Percentiles rank a stretch among this genome's conserved stretches.
These are phyloP conservation scores for Lycorma delicatula DNA, from an alignment of 1,140 invertebrate genomes.

Conservation along the genomic window DNA sequence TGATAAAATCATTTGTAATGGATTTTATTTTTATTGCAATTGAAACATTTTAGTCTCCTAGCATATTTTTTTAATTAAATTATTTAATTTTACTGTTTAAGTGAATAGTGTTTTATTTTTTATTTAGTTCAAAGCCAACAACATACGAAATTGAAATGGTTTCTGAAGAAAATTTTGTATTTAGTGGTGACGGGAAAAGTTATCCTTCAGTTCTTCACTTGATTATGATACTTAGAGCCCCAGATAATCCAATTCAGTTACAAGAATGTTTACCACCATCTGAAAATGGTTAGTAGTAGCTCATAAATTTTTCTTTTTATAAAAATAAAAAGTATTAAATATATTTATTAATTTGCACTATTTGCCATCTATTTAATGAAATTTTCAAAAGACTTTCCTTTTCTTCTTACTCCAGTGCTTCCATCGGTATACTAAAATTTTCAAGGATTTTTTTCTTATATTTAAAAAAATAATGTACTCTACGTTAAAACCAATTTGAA, in stretches of 20 bases:
- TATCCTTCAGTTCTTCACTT: slow-evolving; percentile 55
- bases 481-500: too few relatives aligned
- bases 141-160: slow-evolving; percentile 56
- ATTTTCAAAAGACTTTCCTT: too few relatives aligned
- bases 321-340: not conserved
- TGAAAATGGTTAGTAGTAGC: slow-evolving; percentile 59
- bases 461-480: too few relatives aligned
- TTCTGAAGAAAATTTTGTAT: slow-evolving; percentile 39
- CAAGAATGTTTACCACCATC: slow-evolving; percentile 72
- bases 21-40: too few relatives aligned
- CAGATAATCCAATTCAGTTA: slow-evolving; percentile 47
- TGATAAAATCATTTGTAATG: too few relatives aligned
- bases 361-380: not conserved
- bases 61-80: too few relatives aligned
- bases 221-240: slow-evolving; percentile 48
- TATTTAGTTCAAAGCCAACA: slow-evolving; percentile 50
- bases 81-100: too few relatives aligned
- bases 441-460: too few relatives aligned
- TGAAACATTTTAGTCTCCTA: too few relatives aligned
- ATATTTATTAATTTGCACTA: not conserved
- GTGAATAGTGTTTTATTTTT: too few relatives aligned
- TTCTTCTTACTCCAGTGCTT: too few relatives aligned
- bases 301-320: slow-evolving; percentile 1
- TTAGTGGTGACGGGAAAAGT: slow-evolving; percentile 40
- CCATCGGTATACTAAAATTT: too few relatives aligned